A percentile compares a stretch with the other conserved stretches of the same genome.
These are phyloP conservation scores for Dicycla oo DNA, from an alignment of 2,888 invertebrate genomes.

Conservation along the genomic window DNA sequence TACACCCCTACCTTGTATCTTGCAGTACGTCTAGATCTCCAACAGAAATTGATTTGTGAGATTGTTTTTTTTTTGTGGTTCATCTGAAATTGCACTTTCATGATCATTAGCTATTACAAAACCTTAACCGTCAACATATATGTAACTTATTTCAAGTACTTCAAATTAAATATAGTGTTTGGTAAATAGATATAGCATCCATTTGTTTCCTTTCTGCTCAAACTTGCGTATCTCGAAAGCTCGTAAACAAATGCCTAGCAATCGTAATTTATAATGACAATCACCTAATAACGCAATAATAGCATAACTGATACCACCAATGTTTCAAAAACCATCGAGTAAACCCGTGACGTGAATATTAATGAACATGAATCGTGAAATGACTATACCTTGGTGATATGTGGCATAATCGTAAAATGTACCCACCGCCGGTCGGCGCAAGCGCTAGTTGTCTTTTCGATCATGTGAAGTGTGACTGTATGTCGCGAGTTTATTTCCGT, in stretches of 20 bases:
- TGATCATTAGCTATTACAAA: neutral
- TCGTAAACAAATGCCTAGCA: neutral
- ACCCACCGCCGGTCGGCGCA: neutral
- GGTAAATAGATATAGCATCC: neutral
- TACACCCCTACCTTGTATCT: too few species aligned
- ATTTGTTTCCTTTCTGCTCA: neutral
- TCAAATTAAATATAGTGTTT: neutral
- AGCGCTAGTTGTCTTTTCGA: neutral
- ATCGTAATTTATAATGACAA: neutral
- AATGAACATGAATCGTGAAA: constrained; percentile 28
- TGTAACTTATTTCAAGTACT: too few species aligned
- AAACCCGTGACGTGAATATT: constrained; percentile 25
- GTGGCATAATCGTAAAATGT: too few species aligned
- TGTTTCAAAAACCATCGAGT: neutral
- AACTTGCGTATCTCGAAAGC: neutral
- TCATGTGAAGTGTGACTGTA: neutral
- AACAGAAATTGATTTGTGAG: too few species aligned
- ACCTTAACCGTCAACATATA: too few species aligned
- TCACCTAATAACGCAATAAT: neutral
- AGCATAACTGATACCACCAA: neutral
- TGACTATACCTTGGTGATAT: neutral
- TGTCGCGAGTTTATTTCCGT: constrained; percentile 16
- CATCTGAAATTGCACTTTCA: neutral
- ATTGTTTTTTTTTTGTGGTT: too few species aligned
- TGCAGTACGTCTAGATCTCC: too few species aligned